Conservation (phyloP, 2,888 invertebrate genomes). For the Stenodema calcarata region DNA sequence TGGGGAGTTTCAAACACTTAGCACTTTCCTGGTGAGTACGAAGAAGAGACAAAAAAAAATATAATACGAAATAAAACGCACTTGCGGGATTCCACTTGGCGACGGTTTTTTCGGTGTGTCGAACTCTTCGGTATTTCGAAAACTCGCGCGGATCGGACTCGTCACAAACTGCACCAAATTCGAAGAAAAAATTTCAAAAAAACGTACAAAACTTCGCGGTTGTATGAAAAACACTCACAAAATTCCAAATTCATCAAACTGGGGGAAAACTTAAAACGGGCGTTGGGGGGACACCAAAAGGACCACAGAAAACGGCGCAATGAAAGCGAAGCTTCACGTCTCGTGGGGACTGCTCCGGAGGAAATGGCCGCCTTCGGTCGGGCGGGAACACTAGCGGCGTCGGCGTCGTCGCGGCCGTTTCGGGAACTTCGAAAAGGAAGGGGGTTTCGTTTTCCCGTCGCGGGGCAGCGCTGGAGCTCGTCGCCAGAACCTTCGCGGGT, state of each 20-base stretch:
- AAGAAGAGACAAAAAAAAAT: neutral
- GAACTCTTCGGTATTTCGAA: neutral
- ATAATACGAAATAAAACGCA: neutral
- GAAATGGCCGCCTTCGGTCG: conserved; percentile 52
- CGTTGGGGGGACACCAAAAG: no score
- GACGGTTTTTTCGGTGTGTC: neutral
- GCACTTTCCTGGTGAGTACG: neutral
- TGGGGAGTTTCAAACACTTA: conserved; percentile 10
- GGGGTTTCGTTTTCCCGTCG: conserved; percentile 3
- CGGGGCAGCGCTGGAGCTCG: conserved; percentile 12
- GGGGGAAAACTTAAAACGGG: neutral
- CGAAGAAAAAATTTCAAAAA: neutral
- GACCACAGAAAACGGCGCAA: neutral
- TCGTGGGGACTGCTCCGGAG: conserved; percentile 39
- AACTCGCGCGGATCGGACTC: neutral
- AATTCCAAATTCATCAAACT: no score
- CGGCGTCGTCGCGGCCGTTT: conserved; percentile 38
- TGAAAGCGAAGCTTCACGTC: neutral
- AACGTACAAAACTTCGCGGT: neutral
- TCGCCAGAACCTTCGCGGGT: neutral
- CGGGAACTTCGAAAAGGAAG: no score
- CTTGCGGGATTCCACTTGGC: neutral
- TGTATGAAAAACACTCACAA: neutral
- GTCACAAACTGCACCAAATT: no score
- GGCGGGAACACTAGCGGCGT: conserved; percentile 45